Conservation (phyloP, 2,888 invertebrate species). For the Alitta virens region DNA sequence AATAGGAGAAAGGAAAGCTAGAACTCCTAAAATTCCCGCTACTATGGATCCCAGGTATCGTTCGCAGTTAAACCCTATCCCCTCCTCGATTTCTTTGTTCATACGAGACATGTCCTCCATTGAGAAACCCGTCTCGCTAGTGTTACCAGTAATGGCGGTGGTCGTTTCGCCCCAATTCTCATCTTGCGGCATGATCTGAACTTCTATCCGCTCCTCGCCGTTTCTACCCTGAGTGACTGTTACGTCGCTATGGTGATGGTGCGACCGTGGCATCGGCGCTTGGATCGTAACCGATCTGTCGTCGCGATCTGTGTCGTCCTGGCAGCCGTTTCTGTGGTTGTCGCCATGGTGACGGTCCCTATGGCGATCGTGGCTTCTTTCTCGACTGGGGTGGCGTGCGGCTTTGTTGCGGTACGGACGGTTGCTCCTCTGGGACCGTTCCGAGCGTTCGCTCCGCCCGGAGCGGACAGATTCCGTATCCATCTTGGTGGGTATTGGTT, state of each 20-base stretch:
- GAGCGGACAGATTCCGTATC: constrained; percentile 93
- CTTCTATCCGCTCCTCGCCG: constrained; percentile 66
- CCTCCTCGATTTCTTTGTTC: constrained; percentile 49
- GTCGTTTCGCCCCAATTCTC: constrained; percentile 99
- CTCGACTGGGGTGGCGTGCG: background rate
- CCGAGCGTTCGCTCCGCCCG: constrained; percentile 75
- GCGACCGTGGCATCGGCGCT: constrained; percentile 48
- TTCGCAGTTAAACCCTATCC: constrained; percentile 48
- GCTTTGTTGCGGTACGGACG: background rate
- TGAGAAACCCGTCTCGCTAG: constrained; percentile 91
- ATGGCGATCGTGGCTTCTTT: background rate
- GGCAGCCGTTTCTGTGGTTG: constrained; percentile 24
- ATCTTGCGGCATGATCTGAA: constrained; percentile 92
- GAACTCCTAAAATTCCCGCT: constrained; percentile 74
- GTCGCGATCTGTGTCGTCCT: constrained; percentile 31
- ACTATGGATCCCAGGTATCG: constrained; percentile 77
- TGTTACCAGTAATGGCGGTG: constrained; percentile 93
- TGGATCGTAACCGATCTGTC: constrained; percentile 3
- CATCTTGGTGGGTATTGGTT: constrained; percentile 61
- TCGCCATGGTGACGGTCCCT: constrained; percentile 21
- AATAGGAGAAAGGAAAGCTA: constrained; percentile 87
- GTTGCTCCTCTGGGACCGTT: constrained; percentile 61
- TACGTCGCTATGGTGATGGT: background rate
- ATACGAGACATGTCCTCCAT: constrained; percentile 71
- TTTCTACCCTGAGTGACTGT: constrained; percentile 24